phyloP scores from a whole-genome alignment of 2,888 invertebrate species.

The Dexiosoma caninum region DNA sequence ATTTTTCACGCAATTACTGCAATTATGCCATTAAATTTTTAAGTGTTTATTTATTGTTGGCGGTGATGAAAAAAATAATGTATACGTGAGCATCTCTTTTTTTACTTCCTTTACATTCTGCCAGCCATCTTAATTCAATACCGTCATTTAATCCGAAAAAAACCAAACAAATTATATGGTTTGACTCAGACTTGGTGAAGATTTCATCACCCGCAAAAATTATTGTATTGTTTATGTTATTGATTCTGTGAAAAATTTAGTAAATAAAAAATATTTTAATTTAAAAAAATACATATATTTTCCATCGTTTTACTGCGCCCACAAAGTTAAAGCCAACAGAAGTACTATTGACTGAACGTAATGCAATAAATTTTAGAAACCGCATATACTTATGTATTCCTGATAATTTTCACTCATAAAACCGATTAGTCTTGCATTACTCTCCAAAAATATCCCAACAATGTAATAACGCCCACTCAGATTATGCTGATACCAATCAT shows the following conservation, averaged over 20 bases:
- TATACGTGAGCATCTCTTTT: slow-evolving; percentile 46
- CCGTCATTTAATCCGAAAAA: slow-evolving; percentile 1
- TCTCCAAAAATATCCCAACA: too few relatives aligned
- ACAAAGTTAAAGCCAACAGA: too few relatives aligned
- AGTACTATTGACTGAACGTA: too few relatives aligned
- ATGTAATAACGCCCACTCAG: too few relatives aligned
- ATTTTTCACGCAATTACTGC: slow-evolving; percentile 68
- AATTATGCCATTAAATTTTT: slow-evolving; percentile 67
- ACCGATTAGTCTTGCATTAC: too few relatives aligned
- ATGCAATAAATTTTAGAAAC: too few relatives aligned
- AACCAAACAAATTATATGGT: slow-evolving; percentile 44
- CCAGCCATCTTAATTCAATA: slow-evolving; percentile 1
- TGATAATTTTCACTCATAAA: too few relatives aligned
- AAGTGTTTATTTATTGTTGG: slow-evolving; percentile 54
- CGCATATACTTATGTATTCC: too few relatives aligned
- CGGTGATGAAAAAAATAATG: slow-evolving; percentile 9
- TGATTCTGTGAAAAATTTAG: slow-evolving; percentile 10
- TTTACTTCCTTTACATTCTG: not conserved
- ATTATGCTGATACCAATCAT: too few relatives aligned
- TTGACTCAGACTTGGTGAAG: not conserved
- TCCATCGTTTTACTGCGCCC: too few relatives aligned
- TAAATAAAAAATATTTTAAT: not conserved
- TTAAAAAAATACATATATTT: too few relatives aligned
- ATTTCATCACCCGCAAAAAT: slow-evolving; percentile 38
- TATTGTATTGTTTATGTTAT: slow-evolving; percentile 1